Base-by-base conservation (phyloP, 2,888 invertebrate species). In the Uropetala carovei region DNA sequence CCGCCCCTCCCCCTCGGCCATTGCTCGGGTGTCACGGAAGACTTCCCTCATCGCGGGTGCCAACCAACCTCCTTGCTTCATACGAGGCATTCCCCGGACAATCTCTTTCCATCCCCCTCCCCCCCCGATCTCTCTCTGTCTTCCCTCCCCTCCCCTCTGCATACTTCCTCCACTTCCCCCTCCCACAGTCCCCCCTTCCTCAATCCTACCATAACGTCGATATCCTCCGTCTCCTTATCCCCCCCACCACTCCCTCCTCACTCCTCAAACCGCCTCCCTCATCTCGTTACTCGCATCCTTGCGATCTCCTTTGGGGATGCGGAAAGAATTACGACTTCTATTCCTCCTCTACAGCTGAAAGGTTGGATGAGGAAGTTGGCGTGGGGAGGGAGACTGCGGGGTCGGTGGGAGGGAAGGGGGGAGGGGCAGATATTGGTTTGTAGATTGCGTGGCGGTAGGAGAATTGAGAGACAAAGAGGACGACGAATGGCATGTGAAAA, bases 261-360 rank as follows among this genome's bases (percentile, higher is more conserved):
- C 43, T 5, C 43, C 43, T 43, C 43, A 43, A 43, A 43, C n/a
- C 83, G 56, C 18, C 43, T 57, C n/a, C 68, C 89, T 89, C 89
- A 89, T 89, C 64, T 68, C 16, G 43, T 30, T 89, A 64, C 89
- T 60, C 89, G 60, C 89, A 43, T 89, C 43, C 89, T 89, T 30
- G 86, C 86, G 60, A 60, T 86, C 86, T 86, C 86, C 60, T 64
- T 58, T 13, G 85, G 83, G 86, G 86, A 86, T 30, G 86, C 56
- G 89, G 56, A 56, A 89, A 89, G 89, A 89, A 89, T 89, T 89
- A 89, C 89, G 89, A 43, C 64, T 83, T 57, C 83, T 89, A 9
- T 60, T 86, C 86, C 86, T 86, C 16, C 59, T 86, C 58, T 59
- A 13, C 30, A 56, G 89, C 64, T 89, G 89, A 89, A 89, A 89